Evolutionary conservation across 2,797 vertebrate genomes (phyloP).

Genomic region (Delichon dasypus): DNA sequence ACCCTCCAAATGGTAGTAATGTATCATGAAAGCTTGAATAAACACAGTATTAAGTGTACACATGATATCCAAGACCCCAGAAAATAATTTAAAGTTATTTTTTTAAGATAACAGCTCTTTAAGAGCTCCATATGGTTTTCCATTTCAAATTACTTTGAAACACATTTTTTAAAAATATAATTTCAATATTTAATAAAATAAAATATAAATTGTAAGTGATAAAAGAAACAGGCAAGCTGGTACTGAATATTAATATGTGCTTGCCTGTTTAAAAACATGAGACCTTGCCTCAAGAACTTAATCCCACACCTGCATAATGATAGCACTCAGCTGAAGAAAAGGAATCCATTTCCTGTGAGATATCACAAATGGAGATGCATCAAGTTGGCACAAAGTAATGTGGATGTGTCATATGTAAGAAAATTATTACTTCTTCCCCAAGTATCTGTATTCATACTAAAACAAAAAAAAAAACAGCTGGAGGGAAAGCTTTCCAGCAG

Average conservation of each 20-base stretch:
- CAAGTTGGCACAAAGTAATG: not conserved
- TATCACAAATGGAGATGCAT: not conserved
- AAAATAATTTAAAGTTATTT: not conserved
- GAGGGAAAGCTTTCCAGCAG: not conserved
- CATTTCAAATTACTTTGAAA: not conserved
- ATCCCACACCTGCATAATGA: not conserved
- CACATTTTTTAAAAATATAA: rapidly evolving
- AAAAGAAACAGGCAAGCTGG: not conserved
- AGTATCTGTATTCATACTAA: not conserved
- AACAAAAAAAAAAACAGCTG: not conserved
- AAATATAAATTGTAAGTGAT: not conserved
- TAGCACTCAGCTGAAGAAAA: not conserved
- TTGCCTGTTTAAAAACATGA: not conserved
- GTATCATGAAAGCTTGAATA: not conserved
- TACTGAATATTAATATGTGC: not conserved
- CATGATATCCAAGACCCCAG: rapidly evolving
- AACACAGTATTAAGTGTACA: not conserved
- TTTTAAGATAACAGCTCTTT: not conserved
- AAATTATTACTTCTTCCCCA: not conserved
- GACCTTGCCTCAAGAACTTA: not conserved
- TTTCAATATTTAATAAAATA: not conserved
- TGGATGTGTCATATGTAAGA: not conserved
- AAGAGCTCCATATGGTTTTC: not conserved
- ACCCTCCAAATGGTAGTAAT: not conserved
- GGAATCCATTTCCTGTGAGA: not conserved